phyloP scores from a whole-genome alignment of 2,113 vertebrate species.

The Apus apus region DNA sequence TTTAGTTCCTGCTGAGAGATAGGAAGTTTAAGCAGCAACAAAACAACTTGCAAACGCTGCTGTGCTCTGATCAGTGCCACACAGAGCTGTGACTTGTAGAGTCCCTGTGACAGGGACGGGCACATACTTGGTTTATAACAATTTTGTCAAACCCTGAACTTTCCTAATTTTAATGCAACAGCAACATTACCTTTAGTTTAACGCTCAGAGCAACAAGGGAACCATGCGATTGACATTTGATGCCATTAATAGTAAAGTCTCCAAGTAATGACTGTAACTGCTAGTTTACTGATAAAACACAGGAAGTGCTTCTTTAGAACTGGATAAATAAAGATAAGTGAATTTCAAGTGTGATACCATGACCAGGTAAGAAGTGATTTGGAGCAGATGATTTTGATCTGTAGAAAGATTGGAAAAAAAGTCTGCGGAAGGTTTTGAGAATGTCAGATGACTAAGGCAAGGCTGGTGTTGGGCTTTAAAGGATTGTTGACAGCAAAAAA shows the following conservation, averaged over 20 bases:
- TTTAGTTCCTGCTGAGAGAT: neutral
- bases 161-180: neutral
- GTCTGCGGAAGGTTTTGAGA: neutral
- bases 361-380: neutral
- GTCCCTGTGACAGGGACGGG: no score
- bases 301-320: neutral
- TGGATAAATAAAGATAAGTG: neutral
- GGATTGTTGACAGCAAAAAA: neutral
- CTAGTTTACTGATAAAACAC: slow-evolving; percentile 27
- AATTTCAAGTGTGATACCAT: neutral
- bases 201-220: neutral
- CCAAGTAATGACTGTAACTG: neutral
- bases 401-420: neutral
- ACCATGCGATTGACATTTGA: neutral
- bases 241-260: neutral
- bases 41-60: fast-evolving
- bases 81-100: neutral
- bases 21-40: neutral
- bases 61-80: neutral
- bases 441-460: neutral
- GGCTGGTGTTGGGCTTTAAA: neutral
- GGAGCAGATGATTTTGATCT: neutral
- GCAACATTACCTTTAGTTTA: neutral
- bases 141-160: neutral
- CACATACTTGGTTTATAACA: neutral